Conservation (phyloP, 2,888 invertebrate genomes). For the Andrena hattorfiana region DNA sequence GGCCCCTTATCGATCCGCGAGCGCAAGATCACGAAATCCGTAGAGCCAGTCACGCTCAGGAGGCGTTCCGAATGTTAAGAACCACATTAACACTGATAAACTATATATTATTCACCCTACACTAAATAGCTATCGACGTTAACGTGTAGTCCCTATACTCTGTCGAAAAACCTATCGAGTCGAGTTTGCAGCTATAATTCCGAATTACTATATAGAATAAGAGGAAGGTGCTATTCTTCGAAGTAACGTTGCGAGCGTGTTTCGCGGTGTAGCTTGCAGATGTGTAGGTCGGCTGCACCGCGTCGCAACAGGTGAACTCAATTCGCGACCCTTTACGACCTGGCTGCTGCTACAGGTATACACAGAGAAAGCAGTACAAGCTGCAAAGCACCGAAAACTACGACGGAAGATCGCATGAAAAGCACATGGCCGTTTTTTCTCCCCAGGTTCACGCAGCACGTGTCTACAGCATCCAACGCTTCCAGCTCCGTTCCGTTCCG, state of each 20-base stretch:
- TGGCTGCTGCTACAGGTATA: slow-evolving; percentile 53
- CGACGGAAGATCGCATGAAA: slow-evolving; percentile 45
- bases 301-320: slow-evolving; percentile 73
- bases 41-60: too few species aligned
- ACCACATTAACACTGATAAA: too few species aligned
- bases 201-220: not conserved
- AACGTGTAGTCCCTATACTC: not conserved
- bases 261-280: not conserved
- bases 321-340: slow-evolving; percentile 71
- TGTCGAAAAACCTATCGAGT: not conserved
- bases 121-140: not conserved
- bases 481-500: not conserved
- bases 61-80: too few species aligned
- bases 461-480: slow-evolving; percentile 16
- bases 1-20: too few species aligned
- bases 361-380: slow-evolving; percentile 2
- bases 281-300: slow-evolving; percentile 37
- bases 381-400: slow-evolving; percentile 41
- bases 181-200: not conserved
- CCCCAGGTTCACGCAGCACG: slow-evolving; percentile 6
- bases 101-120: too few species aligned
- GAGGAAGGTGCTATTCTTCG: slow-evolving; percentile 19
- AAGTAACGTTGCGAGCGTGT: slow-evolving; percentile 5
- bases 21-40: too few species aligned
- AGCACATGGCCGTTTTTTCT: slow-evolving; percentile 27